Evolutionary conservation across 2,797 vertebrate species (phyloP), one percentile per base, ranked within the genome.

Genomic region (Pelochelys cantorii): DNA sequence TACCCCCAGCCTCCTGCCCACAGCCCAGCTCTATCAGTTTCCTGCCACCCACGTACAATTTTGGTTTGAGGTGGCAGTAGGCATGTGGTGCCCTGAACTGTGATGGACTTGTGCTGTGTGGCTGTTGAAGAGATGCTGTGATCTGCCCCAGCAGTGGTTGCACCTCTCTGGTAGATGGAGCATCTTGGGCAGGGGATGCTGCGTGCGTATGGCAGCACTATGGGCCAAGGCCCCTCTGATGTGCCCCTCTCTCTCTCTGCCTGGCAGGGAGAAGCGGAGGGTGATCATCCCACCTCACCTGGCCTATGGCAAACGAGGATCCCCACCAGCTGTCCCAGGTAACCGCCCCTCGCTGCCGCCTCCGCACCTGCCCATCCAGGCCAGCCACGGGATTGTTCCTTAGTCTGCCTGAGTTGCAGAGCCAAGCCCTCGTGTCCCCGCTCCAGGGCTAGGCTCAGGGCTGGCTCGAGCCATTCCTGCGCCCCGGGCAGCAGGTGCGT

Each of bases 281-380:
- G 98, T 99, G 90, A 98, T 98, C 92, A 99, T 99, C 93, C 99
- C 99, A 74, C 97, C 99, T 97, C 98, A 99, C 93, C 97, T 99
- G 88, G 99, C 98, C 27, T 99, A 99, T 27, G 99, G 99, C 95
- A 99, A 99, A 95, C 97, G 99, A 97, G 99, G 99, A 87, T 99
- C 99, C 42, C 99, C 99, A 4, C 99, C 99, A 1, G 98, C 98
- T 14, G 98, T 99, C 94, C 99, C 99, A 98, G 99, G 99, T 99
- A 98, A 96, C n/a, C 11, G 11, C 57, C 23, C 25, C 25, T 42
- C 42, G 42, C 42, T 62, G 62, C 31, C 7, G 15, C 62, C 62
- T 65, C 62, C 3, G 7, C 4, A 8, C 7, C 62, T 65, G 93
- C 0, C 0, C 82, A 78, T 42, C 82, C 71, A 2, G 42, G 7